phyloP scores from a whole-genome alignment of 2,888 invertebrate genomes.

The Andricus quercusramuli region DNA sequence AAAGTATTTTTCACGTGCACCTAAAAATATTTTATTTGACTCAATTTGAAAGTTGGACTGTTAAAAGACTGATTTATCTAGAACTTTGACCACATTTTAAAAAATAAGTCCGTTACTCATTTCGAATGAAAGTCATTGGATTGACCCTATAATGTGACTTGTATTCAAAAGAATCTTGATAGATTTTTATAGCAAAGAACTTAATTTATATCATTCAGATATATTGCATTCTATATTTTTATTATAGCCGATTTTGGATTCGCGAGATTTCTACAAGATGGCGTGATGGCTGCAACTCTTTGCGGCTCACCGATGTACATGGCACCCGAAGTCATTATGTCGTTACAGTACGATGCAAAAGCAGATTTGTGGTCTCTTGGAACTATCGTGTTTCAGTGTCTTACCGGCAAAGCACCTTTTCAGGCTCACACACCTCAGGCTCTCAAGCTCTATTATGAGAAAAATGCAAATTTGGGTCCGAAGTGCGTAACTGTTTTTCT shows the following conservation, averaged over 20 bases:
- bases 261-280: conserved; percentile 98
- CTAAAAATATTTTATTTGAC: too few relatives aligned
- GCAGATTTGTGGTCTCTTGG: conserved; percentile 99
- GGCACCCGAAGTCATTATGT: conserved; percentile 99
- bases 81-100: too few relatives aligned
- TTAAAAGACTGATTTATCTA: too few relatives aligned
- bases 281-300: conserved; percentile 99
- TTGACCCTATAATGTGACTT: too few relatives aligned
- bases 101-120: too few relatives aligned
- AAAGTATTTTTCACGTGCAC: too few relatives aligned
- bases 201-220: too few relatives aligned
- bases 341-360: conserved; percentile 98
- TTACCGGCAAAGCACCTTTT: conserved; percentile 99
- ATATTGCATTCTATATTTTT: conserved; percentile 29
- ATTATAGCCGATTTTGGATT: conserved; percentile 98
- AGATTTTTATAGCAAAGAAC: too few relatives aligned
- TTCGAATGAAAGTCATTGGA: too few relatives aligned
- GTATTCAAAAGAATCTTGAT: too few relatives aligned
- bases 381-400: conserved; percentile 98
- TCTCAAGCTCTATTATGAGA: conserved; percentile 97
- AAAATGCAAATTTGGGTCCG: conserved; percentile 93
- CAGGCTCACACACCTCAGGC: conserved; percentile 98
- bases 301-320: conserved; percentile 99
- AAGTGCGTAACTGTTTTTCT: conserved; percentile 83
- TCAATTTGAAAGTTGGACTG: too few relatives aligned